Percentiles rank a stretch among this genome's conserved stretches.
phyloP scores from a whole-genome alignment of 2,113 vertebrate species.

The Ailuropoda melanoleuca region DNA sequence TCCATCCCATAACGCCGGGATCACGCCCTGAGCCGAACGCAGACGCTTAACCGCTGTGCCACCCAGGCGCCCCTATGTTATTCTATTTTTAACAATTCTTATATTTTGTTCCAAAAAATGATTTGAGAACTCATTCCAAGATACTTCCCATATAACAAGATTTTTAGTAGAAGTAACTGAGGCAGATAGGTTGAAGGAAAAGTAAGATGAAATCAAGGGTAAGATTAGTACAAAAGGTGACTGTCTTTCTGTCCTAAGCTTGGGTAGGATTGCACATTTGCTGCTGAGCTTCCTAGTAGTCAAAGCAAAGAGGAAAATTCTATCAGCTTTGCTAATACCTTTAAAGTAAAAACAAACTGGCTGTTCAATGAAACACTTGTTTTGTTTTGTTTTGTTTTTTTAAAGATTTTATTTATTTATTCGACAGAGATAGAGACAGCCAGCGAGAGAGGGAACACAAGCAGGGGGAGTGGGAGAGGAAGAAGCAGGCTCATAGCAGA shows the following conservation, averaged over 20 bases:
- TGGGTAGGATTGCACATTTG: neutral
- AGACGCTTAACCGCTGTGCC: too few relatives aligned
- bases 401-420: too few relatives aligned
- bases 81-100: conserved; percentile 10
- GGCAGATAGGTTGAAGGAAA: neutral
- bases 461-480: too few relatives aligned
- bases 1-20: too few relatives aligned
- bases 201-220: neutral
- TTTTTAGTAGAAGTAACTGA: conserved; percentile 41
- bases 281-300: neutral
- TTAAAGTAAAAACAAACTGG: neutral
- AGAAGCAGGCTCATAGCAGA: too few relatives aligned
- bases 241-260: neutral
- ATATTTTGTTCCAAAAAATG: neutral
- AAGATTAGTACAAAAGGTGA: neutral
- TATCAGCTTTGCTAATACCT: neutral
- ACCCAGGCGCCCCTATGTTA: too few relatives aligned
- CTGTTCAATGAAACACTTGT: neutral
- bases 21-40: too few relatives aligned
- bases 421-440: too few relatives aligned
- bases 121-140: neutral
- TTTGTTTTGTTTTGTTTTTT: too few relatives aligned
- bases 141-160: neutral
- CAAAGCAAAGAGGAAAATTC: conserved; percentile 34
- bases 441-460: too few relatives aligned